Evolutionary conservation across 1,140 invertebrate genomes (phyloP).

Genomic region (Euura saliciscinereae): DNA sequence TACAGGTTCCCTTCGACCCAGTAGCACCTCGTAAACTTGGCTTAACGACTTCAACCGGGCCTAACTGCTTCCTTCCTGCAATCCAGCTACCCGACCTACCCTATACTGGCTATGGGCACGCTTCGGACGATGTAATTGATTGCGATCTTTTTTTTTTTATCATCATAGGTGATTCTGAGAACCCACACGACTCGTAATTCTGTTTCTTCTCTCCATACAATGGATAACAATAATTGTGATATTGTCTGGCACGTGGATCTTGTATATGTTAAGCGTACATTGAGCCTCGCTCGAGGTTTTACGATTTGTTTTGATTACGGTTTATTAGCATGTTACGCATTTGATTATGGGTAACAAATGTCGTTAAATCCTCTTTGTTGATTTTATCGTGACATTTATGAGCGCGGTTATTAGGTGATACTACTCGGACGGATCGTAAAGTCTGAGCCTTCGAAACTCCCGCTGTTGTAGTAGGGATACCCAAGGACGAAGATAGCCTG

Average conservation of each 20-base stretch:
- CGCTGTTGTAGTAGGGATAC: conserved; percentile 33
- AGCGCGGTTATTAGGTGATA: conserved; percentile 58
- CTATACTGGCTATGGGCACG: conserved; percentile 10
- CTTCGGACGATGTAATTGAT: not conserved
- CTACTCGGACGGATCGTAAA: conserved; percentile 52
- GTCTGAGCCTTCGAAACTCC: conserved; percentile 49
- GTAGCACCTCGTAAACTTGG: conserved; percentile 63
- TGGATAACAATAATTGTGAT: too few relatives aligned
- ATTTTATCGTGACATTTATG: conserved; percentile 60
- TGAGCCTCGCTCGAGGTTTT: conserved; percentile 35
- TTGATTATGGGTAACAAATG: conserved; percentile 50
- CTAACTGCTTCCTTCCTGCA: conserved; percentile 62
- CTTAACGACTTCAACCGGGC: conserved; percentile 61
- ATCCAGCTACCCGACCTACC: conserved; percentile 56
- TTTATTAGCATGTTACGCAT: conserved; percentile 56
- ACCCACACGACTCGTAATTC: too few relatives aligned
- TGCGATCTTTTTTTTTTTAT: not conserved
- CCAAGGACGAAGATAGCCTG: not conserved
- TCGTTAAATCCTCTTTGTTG: conserved; percentile 55
- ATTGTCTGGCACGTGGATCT: conserved; percentile 2
- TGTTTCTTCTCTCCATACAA: too few relatives aligned
- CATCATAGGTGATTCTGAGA: too few relatives aligned
- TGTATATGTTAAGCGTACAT: not conserved
- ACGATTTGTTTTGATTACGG: conserved; percentile 59
- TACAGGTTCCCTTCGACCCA: conserved; percentile 58